phyloP scores from a whole-genome alignment of 1,140 invertebrate species.

The Cotesia typhae region DNA sequence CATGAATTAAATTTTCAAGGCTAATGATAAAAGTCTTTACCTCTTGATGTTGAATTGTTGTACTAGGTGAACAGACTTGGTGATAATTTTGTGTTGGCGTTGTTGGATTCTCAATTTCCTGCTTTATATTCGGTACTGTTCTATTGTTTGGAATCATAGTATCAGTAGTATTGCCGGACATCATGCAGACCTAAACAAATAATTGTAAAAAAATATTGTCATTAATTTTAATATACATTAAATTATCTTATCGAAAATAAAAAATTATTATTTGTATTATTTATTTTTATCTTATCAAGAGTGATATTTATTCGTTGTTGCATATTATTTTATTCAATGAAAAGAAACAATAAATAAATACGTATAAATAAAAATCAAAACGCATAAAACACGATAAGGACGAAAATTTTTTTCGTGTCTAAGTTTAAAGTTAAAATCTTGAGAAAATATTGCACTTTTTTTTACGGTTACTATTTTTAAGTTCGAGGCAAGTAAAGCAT shows the following conservation, averaged over 20 bases:
- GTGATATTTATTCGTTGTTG: no score
- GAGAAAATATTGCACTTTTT: conserved; percentile 54
- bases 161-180: conserved; percentile 64
- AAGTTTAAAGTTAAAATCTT: conserved; percentile 24
- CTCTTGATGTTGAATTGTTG: conserved; percentile 63
- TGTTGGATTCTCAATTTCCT: conserved; percentile 66
- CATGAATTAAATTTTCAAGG: no score
- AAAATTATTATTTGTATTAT: no score
- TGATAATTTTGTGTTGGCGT: conserved; percentile 65
- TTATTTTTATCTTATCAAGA: no score
- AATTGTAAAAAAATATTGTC: conserved; percentile 21
- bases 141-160: conserved; percentile 62
- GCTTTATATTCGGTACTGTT: conserved; percentile 67
- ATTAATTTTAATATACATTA: background rate
- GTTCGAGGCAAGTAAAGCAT: conserved; percentile 52
- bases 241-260: no score
- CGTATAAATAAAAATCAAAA: background rate
- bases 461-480: conserved; percentile 59
- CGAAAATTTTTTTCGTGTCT: background rate
- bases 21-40: conserved; percentile 46
- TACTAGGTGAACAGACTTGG: conserved; percentile 70
- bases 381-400: conserved; percentile 13
- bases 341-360: conserved; percentile 11
- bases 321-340: no score
- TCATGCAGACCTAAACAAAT: conserved; percentile 69